phyloP scores from a whole-genome alignment of 2,888 invertebrate species.

The Drepanosiphum platanoidis region DNA sequence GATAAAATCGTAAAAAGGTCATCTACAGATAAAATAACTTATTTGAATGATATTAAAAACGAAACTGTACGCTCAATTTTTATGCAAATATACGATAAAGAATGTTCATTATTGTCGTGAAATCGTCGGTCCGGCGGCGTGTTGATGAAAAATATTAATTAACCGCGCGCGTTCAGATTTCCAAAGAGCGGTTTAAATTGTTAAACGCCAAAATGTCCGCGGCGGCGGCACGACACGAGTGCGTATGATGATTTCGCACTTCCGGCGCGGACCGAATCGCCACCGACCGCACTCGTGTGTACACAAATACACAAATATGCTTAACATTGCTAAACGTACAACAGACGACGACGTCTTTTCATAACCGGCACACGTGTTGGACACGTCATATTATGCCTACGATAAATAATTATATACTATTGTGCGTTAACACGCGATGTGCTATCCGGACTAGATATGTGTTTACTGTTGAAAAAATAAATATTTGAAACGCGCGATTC shows the following conservation, averaged over 20 bases:
- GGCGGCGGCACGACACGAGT: neutral
- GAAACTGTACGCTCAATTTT: neutral
- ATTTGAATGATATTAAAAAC: neutral
- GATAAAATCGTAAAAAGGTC: neutral
- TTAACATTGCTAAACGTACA: neutral
- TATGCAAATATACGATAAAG: neutral
- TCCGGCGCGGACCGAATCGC: neutral
- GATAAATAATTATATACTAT: too few relatives aligned
- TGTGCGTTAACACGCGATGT: too few relatives aligned
- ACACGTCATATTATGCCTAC: neutral
- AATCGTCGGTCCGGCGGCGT: neutral
- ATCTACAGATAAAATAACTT: neutral
- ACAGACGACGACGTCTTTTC: neutral
- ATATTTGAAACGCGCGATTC: too few relatives aligned
- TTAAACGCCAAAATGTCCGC: neutral
- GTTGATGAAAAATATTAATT: neutral
- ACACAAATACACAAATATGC: neutral
- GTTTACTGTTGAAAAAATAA: too few relatives aligned
- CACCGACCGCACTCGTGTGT: neutral
- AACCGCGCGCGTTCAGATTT: neutral
- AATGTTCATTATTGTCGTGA: neutral
- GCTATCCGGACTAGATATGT: too few relatives aligned
- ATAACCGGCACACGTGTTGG: neutral
- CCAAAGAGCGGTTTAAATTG: neutral
- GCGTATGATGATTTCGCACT: slow-evolving; percentile 1